phyloP scores from a whole-genome alignment of 2,113 vertebrate species.

The Macaca mulatta region DNA sequence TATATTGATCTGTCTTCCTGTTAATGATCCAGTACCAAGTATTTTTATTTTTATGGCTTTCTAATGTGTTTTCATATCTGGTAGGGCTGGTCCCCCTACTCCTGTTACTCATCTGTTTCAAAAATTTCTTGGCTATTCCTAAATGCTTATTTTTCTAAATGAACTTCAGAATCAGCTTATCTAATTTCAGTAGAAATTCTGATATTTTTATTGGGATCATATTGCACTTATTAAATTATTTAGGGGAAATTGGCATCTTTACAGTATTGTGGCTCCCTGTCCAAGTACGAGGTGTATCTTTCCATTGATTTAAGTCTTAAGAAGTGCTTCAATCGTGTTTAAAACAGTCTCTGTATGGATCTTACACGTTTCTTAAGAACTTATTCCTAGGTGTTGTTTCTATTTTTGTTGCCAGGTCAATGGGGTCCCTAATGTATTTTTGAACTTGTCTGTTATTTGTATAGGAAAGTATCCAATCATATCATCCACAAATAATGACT shows the following conservation, averaged over 20 bases:
- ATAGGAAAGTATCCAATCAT: constrained; percentile 7
- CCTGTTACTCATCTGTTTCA: constrained; percentile 12
- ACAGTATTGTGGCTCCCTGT: background rate
- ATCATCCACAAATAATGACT: background rate
- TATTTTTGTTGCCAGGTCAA: constrained; percentile 35
- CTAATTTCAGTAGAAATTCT: constrained; percentile 47
- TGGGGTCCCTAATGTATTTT: constrained; percentile 1
- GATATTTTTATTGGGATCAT: constrained; percentile 20
- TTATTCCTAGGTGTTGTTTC: constrained; percentile 18
- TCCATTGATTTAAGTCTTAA: background rate
- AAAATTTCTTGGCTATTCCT: constrained; percentile 33
- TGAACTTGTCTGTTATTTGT: background rate
- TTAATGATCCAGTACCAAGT: constrained; percentile 10
- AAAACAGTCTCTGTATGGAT: background rate
- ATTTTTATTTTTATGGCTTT: constrained; percentile 43
- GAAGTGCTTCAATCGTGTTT: background rate
- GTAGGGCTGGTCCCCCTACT: background rate
- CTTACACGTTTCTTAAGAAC: background rate
- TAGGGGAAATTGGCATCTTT: background rate
- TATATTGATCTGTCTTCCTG: constrained; percentile 16
- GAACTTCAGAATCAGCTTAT: constrained; percentile 41
- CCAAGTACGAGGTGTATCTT: background rate
- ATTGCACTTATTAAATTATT: background rate
- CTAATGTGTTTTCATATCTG: background rate
- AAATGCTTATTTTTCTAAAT: constrained; percentile 42